A percentile compares a stretch with the other conserved stretches of the same genome.
Conservation (phyloP, 1,140 invertebrate species). For the Brachionus plicatilis region DNA sequence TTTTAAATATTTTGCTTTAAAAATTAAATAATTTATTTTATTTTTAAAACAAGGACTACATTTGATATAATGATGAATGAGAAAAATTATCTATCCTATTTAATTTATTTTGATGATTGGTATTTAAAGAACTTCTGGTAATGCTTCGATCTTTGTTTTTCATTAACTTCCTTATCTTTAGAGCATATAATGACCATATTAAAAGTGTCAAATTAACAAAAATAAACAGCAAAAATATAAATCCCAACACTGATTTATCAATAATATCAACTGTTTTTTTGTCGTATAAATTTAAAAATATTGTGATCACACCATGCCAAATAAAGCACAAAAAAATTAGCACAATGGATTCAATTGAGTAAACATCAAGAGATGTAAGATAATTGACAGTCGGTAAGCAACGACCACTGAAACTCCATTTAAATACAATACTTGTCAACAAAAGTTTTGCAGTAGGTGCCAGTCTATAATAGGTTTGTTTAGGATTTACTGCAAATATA, state of each 20-base stretch:
- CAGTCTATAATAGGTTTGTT: constrained; percentile 51
- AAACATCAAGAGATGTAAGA: constrained; percentile 44
- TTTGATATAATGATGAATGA: too few species aligned
- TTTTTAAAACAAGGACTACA: too few species aligned
- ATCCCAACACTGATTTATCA: neutral
- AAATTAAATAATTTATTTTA: too few species aligned
- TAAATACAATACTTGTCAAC: constrained; percentile 52
- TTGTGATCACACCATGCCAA: neutral
- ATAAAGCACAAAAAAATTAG: neutral
- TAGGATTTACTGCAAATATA: constrained; percentile 53
- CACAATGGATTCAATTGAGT: neutral
- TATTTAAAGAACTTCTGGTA: too few species aligned
- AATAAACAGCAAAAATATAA: neutral
- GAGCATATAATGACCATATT: neutral
- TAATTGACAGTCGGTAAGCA: constrained; percentile 54
- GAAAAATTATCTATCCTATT: too few species aligned
- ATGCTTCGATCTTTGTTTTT: neutral
- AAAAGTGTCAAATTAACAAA: neutral
- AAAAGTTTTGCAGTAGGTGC: constrained; percentile 51
- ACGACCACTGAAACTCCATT: constrained; percentile 52
- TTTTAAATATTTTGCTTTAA: too few species aligned
- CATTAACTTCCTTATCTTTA: neutral
- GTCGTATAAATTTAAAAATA: neutral
- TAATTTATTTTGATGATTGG: too few species aligned
- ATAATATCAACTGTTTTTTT: neutral